phyloP scores from a whole-genome alignment of 1,140 invertebrate genomes.

The Rhyzopertha dominica region DNA sequence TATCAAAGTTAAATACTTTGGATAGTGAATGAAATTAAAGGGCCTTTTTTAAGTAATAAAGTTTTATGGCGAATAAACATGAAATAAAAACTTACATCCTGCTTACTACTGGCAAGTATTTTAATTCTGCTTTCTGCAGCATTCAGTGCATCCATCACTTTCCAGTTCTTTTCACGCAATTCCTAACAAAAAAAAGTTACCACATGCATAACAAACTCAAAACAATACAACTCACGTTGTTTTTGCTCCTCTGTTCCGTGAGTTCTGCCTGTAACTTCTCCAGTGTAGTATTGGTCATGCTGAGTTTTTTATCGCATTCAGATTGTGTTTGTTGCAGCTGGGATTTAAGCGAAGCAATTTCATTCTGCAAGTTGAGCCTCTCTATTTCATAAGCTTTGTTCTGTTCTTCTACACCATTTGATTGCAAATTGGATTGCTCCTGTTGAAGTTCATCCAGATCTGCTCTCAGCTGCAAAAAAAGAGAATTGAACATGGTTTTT shows the following conservation, averaged over 20 bases:
- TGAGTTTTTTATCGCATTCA: conserved; percentile 39
- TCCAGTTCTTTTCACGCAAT: conserved; percentile 80
- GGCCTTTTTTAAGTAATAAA: no score
- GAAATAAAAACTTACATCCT: no score
- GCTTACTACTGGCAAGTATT: conserved; percentile 14
- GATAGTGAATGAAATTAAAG: no score
- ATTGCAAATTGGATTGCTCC: conserved; percentile 25
- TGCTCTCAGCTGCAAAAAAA: conserved; percentile 26
- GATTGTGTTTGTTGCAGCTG: conserved; percentile 36
- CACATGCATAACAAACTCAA: conserved; percentile 9
- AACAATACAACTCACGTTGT: conserved; percentile 60
- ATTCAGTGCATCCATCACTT: conserved; percentile 80
- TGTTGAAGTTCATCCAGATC: conserved; percentile 30
- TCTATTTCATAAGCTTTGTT: conserved; percentile 36
- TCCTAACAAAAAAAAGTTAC: conserved; percentile 54
- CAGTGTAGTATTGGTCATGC: conserved; percentile 18
- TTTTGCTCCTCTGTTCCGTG: conserved; percentile 64
- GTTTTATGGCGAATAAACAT: no score
- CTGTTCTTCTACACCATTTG: conserved; percentile 29
- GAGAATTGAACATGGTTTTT: no score
- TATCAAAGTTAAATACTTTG: no score
- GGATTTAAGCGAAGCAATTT: conserved; percentile 27
- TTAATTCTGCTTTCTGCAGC: conserved; percentile 48
- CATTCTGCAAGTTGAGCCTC: conserved; percentile 37
- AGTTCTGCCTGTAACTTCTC: conserved; percentile 54